Base-by-base conservation (phyloP, 2,888 invertebrate species). In the Ceramica pisi region DNA sequence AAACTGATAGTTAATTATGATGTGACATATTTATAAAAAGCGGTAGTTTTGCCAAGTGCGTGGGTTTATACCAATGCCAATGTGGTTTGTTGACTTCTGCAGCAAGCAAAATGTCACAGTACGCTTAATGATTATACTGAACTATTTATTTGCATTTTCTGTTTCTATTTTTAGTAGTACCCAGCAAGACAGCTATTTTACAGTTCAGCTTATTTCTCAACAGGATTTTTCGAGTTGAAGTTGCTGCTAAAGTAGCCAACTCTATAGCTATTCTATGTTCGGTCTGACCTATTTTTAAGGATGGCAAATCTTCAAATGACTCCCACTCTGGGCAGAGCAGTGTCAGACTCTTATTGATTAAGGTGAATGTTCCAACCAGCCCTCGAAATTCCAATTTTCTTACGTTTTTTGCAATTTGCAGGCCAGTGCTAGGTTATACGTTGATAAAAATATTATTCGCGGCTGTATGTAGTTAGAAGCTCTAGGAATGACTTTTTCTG, bases 1-100 rank as follows among this genome's bases (percentile, higher is more conserved):
- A n/a, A 16, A 51, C 3, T 16, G 50, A 69, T 38, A 38, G 9
- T 31, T 69, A 68, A 76, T 38, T 76, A 31, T 23, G 44, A 41
- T 14, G 0, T 35, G 16, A 38, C 9, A 1, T 14, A 5, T 46
- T 8, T 7, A 41, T 26, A 16, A 31, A 48, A 41, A 62, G 26
- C 21, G 19, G 2, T 53, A 16, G 2, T 1, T 35, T 55, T 38
- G 21, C 21, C 0, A 19, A 48, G 35, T 38, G 9, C 19, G 38
- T 46, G 46, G 57, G 19, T 68, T 50, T 31, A 19, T 26, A 55
- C 10, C 6, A 23, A 50, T 7, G 9, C 10, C 6, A 23, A 50
- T 7, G 9, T 59, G n/a, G 48, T 26, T 75, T 50, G 35, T 19
- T 46, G 41, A 41, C 16, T 19, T 74, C n/a, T 48, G 8, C 23